Percentiles rank a stretch among this genome's conserved stretches.
These are phyloP conservation scores for Scelioninae gen. 1 DNA, from an alignment of 2,888 invertebrate species.

Conservation along the genomic window DNA sequence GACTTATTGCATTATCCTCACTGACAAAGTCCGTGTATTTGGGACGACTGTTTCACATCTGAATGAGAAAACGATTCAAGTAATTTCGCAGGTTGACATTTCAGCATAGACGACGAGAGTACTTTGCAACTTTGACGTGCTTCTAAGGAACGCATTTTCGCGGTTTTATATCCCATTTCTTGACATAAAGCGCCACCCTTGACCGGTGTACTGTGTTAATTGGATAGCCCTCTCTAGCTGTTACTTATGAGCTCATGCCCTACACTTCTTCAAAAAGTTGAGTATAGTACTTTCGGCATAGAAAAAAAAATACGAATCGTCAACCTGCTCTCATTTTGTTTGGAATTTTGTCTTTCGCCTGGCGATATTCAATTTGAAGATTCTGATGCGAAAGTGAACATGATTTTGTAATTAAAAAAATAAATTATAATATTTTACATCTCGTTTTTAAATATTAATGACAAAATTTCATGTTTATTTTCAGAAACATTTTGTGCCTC, in stretches of 20 bases:
- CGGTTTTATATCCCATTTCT: constrained; percentile 57
- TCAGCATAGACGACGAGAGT: constrained; percentile 21
- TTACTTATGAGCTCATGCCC: constrained; percentile 59
- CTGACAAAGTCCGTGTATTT: constrained; percentile 9
- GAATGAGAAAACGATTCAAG: constrained; percentile 45
- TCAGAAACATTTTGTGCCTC: no score
- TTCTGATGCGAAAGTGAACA: background rate
- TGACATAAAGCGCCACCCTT: constrained; percentile 52
- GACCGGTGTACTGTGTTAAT: constrained; percentile 65
- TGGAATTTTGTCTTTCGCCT: background rate
- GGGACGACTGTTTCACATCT: constrained; percentile 15
- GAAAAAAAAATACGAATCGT: constrained; percentile 4
- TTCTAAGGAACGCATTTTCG: constrained; percentile 52
- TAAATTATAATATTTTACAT: no score
- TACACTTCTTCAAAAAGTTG: constrained; percentile 37
- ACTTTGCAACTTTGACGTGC: constrained; percentile 19
- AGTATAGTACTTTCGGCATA: constrained; percentile 18
- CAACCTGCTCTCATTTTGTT: background rate
- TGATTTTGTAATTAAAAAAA: no score
- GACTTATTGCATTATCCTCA: constrained; percentile 19
- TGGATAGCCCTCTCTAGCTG: constrained; percentile 59
- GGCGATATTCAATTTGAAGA: constrained; percentile 6
- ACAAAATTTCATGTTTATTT: no score
- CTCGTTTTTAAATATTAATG: no score
- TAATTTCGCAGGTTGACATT: constrained; percentile 44